Conservation (phyloP, 1,140 invertebrate genomes). For the Drosophila nebulosa region DNA sequence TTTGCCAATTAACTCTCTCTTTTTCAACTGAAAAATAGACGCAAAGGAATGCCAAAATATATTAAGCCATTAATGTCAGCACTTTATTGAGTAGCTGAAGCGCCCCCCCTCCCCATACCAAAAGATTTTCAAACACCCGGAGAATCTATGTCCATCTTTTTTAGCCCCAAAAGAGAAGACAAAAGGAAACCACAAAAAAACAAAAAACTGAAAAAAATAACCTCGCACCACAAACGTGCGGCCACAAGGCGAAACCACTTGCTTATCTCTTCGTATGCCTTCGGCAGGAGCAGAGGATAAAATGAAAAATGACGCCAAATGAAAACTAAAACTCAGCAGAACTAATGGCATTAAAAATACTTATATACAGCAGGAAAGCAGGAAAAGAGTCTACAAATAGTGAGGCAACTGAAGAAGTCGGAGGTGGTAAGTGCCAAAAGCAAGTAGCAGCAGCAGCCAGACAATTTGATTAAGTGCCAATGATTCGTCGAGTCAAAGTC, state of each 20-base stretch:
- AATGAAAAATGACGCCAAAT: slow-evolving; percentile 64
- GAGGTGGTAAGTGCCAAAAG: slow-evolving; percentile 29
- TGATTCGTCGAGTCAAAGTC: slow-evolving; percentile 21
- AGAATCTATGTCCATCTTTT: neutral
- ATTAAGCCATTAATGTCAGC: slow-evolving; percentile 14
- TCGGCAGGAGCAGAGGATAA: slow-evolving; percentile 20
- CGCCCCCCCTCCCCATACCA: too few relatives aligned
- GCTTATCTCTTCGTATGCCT: slow-evolving; percentile 47
- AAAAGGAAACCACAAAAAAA: too few relatives aligned
- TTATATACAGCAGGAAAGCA: neutral
- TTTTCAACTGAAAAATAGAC: neutral
- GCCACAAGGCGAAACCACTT: slow-evolving; percentile 37
- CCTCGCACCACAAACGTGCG: slow-evolving; percentile 24
- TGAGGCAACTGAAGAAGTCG: neutral
- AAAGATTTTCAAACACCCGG: neutral
- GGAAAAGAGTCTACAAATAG: neutral
- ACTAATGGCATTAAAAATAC: slow-evolving; percentile 59
- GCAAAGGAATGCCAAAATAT: neutral
- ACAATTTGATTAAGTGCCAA: slow-evolving; percentile 68
- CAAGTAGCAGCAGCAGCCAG: slow-evolving; percentile 20
- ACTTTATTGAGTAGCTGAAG: slow-evolving; percentile 7
- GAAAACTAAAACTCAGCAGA: slow-evolving; percentile 37
- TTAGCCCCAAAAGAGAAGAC: neutral
- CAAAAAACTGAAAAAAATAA: neutral
- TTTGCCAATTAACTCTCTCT: slow-evolving; percentile 39